Percentiles rank a stretch among this genome's conserved stretches.
Conservation (phyloP, 2,113 vertebrate species). For the Noctilio leporinus region DNA sequence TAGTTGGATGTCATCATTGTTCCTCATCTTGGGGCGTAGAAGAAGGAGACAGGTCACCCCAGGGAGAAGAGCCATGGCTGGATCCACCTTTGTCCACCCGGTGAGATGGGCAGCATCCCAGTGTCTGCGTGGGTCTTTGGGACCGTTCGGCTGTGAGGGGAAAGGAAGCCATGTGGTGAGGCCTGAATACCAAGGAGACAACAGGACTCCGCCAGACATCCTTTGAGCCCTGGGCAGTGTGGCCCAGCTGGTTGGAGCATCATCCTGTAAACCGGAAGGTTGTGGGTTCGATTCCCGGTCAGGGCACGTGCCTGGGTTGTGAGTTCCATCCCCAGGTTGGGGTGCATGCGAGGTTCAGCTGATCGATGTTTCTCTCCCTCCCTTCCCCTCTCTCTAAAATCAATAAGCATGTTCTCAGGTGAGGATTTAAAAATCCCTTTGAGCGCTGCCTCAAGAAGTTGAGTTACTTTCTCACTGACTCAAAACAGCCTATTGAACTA, state of each 20-base stretch:
- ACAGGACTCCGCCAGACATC: neutral
- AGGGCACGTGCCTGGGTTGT: too few species aligned
- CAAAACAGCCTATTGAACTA: neutral
- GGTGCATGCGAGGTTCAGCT: too few species aligned
- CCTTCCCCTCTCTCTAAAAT: too few species aligned
- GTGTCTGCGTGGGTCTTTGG: neutral
- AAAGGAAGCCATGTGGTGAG: neutral
- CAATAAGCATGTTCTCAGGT: too few species aligned
- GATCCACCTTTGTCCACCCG: neutral
- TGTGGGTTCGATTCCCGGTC: too few species aligned
- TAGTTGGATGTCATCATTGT: neutral
- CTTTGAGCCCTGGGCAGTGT: too few species aligned
- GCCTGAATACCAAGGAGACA: neutral
- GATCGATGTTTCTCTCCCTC: too few species aligned
- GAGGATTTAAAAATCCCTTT: neutral
- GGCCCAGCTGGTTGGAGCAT: too few species aligned
- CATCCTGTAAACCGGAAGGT: too few species aligned
- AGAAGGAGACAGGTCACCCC: neutral
- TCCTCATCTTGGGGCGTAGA: neutral
- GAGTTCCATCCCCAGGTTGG: too few species aligned
- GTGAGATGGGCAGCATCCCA: fast-evolving
- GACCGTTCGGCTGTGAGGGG: neutral
- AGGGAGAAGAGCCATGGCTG: neutral
- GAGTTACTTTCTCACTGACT: neutral
- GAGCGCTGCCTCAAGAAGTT: neutral